Conservation (phyloP, 2,888 invertebrate species). For the Luffia ferchaultella region DNA sequence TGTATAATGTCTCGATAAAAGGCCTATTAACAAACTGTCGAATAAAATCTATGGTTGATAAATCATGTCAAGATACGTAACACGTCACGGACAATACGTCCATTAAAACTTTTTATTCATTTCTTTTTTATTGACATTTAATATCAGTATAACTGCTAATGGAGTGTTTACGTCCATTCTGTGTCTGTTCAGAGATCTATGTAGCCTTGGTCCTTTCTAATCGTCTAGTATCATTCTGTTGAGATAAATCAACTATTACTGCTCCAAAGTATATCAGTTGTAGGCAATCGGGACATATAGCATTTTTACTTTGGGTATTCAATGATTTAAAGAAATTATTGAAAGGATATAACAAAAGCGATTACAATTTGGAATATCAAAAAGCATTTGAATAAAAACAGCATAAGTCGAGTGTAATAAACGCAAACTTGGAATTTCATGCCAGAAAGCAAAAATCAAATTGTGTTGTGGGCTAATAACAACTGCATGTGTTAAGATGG, state of each 20-base stretch:
- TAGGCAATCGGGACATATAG: neutral
- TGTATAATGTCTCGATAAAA: neutral
- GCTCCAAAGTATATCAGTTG: neutral
- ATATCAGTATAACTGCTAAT: neutral
- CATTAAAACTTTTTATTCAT: neutral
- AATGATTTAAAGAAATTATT: neutral
- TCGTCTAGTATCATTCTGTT: neutral
- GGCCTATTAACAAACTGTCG: neutral
- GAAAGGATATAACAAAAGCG: neutral
- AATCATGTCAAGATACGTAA: neutral
- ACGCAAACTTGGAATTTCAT: too few species aligned
- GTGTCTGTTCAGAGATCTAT: neutral
- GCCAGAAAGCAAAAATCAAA: too few species aligned
- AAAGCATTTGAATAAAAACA: neutral
- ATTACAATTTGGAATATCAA: neutral
- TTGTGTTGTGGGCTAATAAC: too few species aligned
- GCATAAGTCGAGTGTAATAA: too few species aligned
- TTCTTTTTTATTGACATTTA: neutral
- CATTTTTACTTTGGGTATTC: neutral
- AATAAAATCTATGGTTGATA: too few species aligned
- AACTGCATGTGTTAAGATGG: too few species aligned
- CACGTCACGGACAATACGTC: neutral
- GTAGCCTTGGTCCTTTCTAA: neutral
- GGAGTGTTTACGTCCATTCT: neutral
- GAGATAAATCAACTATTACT: neutral